A percentile compares a stretch with the other conserved stretches of the same genome.
phyloP scores from a whole-genome alignment of 2,888 invertebrate genomes.

The Oscheius sp. region DNA sequence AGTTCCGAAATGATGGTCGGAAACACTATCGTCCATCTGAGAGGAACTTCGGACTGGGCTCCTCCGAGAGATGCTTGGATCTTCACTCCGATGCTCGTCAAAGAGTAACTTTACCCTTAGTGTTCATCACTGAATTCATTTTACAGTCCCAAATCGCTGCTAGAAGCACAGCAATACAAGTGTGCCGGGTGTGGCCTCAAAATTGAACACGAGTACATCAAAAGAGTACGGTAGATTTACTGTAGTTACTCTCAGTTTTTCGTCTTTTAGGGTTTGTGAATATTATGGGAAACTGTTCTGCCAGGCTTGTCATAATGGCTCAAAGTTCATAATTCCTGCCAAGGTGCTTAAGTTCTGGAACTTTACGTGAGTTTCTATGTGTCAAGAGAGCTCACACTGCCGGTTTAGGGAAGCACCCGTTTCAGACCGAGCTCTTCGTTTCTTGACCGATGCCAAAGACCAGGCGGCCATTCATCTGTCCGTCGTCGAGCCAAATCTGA shows the following conservation, averaged over 20 bases:
- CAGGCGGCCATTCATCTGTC: constrained; percentile 79
- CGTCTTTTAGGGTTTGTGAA: constrained; percentile 79
- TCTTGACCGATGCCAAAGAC: constrained; percentile 83
- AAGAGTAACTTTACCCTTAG: constrained; percentile 2
- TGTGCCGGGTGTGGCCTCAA: constrained; percentile 89
- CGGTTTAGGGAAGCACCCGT: constrained; percentile 81
- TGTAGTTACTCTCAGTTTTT: neutral
- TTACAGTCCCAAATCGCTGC: constrained; percentile 72
- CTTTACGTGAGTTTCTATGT: constrained; percentile 65
- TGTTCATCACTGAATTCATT: neutral
- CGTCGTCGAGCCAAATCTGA: constrained; percentile 30
- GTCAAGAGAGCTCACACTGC: neutral
- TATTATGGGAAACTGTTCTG: constrained; percentile 88
- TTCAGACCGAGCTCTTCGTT: constrained; percentile 83
- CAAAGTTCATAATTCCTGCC: constrained; percentile 80
- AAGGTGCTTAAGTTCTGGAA: constrained; percentile 77
- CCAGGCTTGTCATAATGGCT: constrained; percentile 86
- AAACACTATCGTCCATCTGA: constrained; percentile 23
- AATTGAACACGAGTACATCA: constrained; percentile 81
- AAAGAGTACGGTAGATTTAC: constrained; percentile 78
- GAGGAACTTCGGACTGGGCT: constrained; percentile 35
- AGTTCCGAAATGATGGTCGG: constrained; percentile 32
- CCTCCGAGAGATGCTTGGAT: constrained; percentile 38
- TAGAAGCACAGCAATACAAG: constrained; percentile 83
- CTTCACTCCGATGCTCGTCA: constrained; percentile 29